phyloP scores from a whole-genome alignment of 2,888 invertebrate species.

The Lasioglossum marginatum region DNA sequence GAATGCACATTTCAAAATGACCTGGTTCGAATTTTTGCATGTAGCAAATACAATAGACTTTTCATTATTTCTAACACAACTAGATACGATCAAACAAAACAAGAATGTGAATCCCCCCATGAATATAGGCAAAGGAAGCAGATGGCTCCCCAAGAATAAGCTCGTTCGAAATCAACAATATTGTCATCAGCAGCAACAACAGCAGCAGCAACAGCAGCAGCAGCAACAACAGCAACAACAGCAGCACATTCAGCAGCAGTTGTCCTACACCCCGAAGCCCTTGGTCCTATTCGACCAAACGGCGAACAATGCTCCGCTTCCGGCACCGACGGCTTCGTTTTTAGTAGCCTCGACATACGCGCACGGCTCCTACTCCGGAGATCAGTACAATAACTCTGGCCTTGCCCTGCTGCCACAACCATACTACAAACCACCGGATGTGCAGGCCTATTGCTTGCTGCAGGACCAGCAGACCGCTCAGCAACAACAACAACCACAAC shows the following conservation, averaged over 20 bases:
- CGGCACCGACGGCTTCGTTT: conserved; percentile 72
- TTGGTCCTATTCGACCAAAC: conserved; percentile 76
- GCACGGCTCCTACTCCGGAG: conserved; percentile 71
- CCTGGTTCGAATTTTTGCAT: background rate
- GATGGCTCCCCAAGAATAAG: conserved; percentile 78
- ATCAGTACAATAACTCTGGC: conserved; percentile 75
- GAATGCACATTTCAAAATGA: background rate
- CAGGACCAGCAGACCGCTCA: conserved; percentile 72
- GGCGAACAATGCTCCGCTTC: conserved; percentile 56
- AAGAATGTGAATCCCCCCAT: background rate
- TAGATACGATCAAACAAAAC: background rate
- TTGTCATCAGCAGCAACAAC: conserved; percentile 48
- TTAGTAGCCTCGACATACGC: conserved; percentile 74
- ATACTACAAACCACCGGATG: conserved; percentile 77
- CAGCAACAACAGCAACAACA: conserved; percentile 70
- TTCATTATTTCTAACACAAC: no score
- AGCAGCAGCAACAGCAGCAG: conserved; percentile 56
- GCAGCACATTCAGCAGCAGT: conserved; percentile 64
- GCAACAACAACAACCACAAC: conserved; percentile 58
- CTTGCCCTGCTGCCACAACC: conserved; percentile 75
- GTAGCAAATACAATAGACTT: background rate
- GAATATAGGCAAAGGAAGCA: conserved; percentile 71
- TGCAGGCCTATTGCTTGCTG: conserved; percentile 75
- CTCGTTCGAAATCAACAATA: conserved; percentile 69
- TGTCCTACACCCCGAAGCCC: conserved; percentile 75